A percentile compares a stretch with the other conserved stretches of the same genome.
Conservation (phyloP, 1,140 invertebrate genomes). For the Leptopilina boulardi region DNA sequence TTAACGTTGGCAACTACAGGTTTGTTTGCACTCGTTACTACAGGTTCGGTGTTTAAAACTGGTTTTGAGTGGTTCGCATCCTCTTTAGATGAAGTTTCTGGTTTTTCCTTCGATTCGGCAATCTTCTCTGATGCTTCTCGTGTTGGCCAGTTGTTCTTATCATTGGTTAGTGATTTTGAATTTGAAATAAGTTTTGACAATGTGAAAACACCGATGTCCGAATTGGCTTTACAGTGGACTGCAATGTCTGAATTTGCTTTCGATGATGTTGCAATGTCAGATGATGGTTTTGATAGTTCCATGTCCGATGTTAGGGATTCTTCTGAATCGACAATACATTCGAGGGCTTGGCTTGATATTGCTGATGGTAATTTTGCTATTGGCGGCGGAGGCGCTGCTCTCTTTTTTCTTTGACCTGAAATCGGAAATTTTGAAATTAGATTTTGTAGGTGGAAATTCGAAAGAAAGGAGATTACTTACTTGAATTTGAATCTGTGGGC, state of each 20-base stretch:
- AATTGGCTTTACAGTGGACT: slow-evolving; percentile 55
- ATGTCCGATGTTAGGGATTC: slow-evolving; percentile 72
- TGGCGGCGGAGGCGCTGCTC: slow-evolving; percentile 68
- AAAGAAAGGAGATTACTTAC: slow-evolving; percentile 42
- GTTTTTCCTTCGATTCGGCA: background rate
- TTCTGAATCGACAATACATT: slow-evolving; percentile 72
- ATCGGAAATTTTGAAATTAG: slow-evolving; percentile 23
- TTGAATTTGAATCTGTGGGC: slow-evolving; percentile 49
- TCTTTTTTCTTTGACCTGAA: slow-evolving; percentile 70
- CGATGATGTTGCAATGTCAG: slow-evolving; percentile 64
- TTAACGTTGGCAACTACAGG: slow-evolving; percentile 63
- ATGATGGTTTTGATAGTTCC: slow-evolving; percentile 69
- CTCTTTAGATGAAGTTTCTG: background rate
- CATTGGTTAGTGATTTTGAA: slow-evolving; percentile 35
- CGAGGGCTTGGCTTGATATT: slow-evolving; percentile 68
- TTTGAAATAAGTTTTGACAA: slow-evolving; percentile 25
- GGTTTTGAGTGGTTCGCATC: slow-evolving; percentile 10
- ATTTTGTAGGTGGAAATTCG: background rate
- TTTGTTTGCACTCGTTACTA: slow-evolving; percentile 47
- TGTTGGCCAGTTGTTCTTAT: slow-evolving; percentile 17
- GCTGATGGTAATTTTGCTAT: slow-evolving; percentile 67
- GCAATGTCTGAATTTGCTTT: slow-evolving; percentile 66
- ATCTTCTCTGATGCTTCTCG: background rate
- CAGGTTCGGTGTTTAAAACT: slow-evolving; percentile 11
- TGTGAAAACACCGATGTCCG: slow-evolving; percentile 50